Evolutionary conservation across 2,113 vertebrate genomes (phyloP).

Genomic region (Hyperoodon ampullatus): DNA sequence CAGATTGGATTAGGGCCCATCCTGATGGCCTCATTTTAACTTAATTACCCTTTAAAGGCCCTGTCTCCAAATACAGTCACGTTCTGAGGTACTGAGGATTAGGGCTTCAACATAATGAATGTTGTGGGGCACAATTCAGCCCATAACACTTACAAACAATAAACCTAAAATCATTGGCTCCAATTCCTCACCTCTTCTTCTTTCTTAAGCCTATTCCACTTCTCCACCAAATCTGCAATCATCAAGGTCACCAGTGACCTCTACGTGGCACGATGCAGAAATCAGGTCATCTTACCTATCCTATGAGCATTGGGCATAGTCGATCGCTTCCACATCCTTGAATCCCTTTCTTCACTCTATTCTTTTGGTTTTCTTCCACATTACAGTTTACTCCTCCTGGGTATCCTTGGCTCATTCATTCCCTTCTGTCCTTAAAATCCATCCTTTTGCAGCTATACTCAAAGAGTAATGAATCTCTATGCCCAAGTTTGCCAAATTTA

Average conservation of each 20-base stretch:
- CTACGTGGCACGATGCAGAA: not conserved
- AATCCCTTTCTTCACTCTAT: not conserved
- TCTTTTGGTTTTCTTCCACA: not conserved
- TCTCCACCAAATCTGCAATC: not conserved
- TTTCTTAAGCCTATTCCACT: not conserved
- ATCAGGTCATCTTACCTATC: too few relatives aligned
- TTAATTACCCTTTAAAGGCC: not conserved
- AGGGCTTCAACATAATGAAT: not conserved
- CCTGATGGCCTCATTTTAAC: not conserved
- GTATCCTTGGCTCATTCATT: not conserved
- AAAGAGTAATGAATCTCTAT: not conserved
- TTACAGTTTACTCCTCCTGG: not conserved
- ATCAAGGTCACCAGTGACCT: not conserved
- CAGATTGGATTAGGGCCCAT: not conserved
- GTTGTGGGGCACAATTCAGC: not conserved
- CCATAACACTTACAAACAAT: not conserved
- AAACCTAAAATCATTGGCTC: not conserved
- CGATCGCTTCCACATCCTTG: not conserved
- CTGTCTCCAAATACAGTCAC: not conserved
- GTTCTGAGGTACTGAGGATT: not conserved
- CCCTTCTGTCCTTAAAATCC: not conserved
- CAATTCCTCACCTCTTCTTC: not conserved
- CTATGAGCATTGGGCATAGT: too few relatives aligned
- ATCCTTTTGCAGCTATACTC: not conserved
- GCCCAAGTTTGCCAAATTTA: not conserved